Conservation (phyloP, 2,888 invertebrate genomes). For the Himalopsyche japonica region DNA sequence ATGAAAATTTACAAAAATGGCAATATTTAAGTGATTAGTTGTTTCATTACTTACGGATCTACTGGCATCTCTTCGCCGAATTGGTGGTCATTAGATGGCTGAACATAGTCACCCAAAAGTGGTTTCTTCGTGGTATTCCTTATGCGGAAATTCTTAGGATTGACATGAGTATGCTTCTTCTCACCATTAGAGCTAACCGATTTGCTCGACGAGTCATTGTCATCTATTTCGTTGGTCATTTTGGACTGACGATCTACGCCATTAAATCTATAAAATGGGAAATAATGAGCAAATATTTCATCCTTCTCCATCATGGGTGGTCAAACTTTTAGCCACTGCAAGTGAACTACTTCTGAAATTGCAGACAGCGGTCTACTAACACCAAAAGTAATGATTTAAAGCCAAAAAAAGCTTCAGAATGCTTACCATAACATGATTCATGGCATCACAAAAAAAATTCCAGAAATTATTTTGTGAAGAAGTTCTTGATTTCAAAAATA, state of each 20-base stretch:
- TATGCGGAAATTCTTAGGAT: background rate
- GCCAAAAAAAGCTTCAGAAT: too few relatives aligned
- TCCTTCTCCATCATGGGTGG: background rate
- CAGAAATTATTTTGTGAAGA: too few relatives aligned
- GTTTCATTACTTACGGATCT: background rate
- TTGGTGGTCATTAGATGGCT: background rate
- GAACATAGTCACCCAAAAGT: background rate
- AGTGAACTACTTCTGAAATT: too few relatives aligned
- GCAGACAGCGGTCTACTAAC: too few relatives aligned
- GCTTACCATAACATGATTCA: too few relatives aligned
- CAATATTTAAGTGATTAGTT: background rate
- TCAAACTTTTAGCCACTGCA: too few relatives aligned
- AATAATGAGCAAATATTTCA: background rate
- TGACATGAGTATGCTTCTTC: background rate
- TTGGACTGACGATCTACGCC: background rate
- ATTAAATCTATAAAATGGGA: background rate
- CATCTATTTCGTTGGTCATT: too few relatives aligned
- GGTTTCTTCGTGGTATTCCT: background rate
- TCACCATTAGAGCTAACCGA: background rate
- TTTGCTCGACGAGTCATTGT: background rate
- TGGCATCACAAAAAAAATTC: too few relatives aligned
- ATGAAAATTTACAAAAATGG: too few relatives aligned
- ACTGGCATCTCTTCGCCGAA: background rate
- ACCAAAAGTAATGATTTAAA: too few relatives aligned
- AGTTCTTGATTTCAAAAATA: too few relatives aligned